Evolutionary conservation across 2,888 invertebrate genomes (phyloP), one percentile per base, ranked within the genome.

Genomic region (Eupithecia dodoneata): DNA sequence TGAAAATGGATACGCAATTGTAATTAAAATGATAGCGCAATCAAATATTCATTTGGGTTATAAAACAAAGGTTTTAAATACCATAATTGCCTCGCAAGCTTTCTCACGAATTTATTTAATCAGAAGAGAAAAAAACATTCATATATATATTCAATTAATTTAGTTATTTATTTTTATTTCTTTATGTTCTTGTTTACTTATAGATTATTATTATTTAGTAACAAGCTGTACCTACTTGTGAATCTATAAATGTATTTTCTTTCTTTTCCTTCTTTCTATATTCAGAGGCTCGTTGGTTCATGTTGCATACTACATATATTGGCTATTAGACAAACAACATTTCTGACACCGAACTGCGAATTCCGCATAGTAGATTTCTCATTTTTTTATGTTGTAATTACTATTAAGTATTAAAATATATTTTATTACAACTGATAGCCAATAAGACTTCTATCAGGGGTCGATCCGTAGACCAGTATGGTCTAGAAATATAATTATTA

Each of bases 21-120:
- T 30, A 47, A 76, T 66, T 71, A 18, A 70, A 70, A 70, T 71
- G n/a, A 71, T 71, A 55, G 65, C 74, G 65, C 76, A 66, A 73
- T 59, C 45, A 49, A 69, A 15, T 73, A 45, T 74, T 44, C 18
- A 73, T 71, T 76, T 73, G 55, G 6, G 15, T 66, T 30, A 63
- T 49, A 75, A 70, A 66, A 45, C 30, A 59, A 71, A 66, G 63
- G 10, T 63, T 6, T 63, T 10, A 63, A 12, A 63, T 63, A 63
- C 30, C 30, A 30, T 63, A 63, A 63, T 63, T 63, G 59, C 65
- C 42, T 42, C 30, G 42, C 49, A 74, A 67, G 74, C 72, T 74
- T 77, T 74, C 74, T 55, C 72, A 70, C 74, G 75, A 74, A 65
- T 30, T 66, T 42, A 42, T 41, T 66, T 42, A 66, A 41, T 6